Base-by-base conservation (phyloP, 1,140 invertebrate genomes). In the Littorina saxatilis region DNA sequence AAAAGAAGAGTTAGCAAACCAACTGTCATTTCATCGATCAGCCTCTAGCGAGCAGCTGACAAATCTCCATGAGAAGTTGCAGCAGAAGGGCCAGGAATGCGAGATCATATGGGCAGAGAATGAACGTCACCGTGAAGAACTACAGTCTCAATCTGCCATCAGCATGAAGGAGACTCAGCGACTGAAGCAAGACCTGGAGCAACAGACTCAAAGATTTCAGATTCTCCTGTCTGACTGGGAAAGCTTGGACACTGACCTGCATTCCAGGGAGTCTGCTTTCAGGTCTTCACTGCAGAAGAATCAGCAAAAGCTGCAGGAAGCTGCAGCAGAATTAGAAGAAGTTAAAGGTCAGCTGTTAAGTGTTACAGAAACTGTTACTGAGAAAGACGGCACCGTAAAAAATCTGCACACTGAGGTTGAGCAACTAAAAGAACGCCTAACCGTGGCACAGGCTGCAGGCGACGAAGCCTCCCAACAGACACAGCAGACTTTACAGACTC, bases 101-200 rank as follows among this genome's bases (percentile, higher is more conserved):
- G 32, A 82, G 0, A 82, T 70, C 20, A 20, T 82, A 11, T 2
- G 50, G 43, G 43, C 37, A 35, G 61, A 76, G 35, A 77, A 66
- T 23, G 39, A 82, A 39, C 47, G 50, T 13, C 72, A 78, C 29
- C n/a, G 29, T n/a, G 61, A 66, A 68, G 37, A 61, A 35, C 61
- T 68, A 13, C 35, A 61, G 7, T 72, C 58, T 32, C 23, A 4
- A n/a, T 43, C 37, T 5, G 37, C 68, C 0, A 58, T 32, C 20
- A n/a, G 23, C 29, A 39, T 9, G 0, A 39, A 29, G 20, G 70
- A 50, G 43, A 63, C 11, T 39, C 13, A 40, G 58, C 17, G 13
- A 29, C 35, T 78, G 76, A 58, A 78, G 13, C 7, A 11, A 17
- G 32, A 29, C 13, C 15, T 78, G 23, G 15, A 40, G n/a, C 55